Evolutionary conservation across 1,140 invertebrate species (phyloP), one percentile per base, ranked within the genome.

Genomic region (Dufourea novaeangliae): DNA sequence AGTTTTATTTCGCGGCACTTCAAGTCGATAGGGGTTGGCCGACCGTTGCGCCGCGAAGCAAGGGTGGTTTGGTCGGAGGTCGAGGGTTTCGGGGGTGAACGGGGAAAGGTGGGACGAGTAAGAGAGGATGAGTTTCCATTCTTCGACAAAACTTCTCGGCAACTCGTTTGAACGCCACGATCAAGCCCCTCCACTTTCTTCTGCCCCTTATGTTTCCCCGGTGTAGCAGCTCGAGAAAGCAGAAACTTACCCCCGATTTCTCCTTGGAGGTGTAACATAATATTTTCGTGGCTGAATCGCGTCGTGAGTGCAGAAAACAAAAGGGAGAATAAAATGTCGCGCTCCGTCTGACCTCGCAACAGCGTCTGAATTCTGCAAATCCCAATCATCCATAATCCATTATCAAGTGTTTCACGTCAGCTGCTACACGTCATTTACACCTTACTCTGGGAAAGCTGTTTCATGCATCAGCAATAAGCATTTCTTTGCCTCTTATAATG

Each of bases 81-180:
- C 20, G 22, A 1, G 17, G 41, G 14, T 2, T n/a, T 54, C 27
- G 39, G 54, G 44, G 66, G 6, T 4, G 37, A 46, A 46, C 17
- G 59, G 69, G 41, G 56, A 72, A 67, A 46, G 56, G 25, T 46
- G 72, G 37, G 63, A 39, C 57, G 39, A 57, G 29, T 54, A 63
- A 62, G 62, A 57, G 50, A 64, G 67, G 44, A 74, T 66, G 74
- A 85, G 85, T 85, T 85, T 80, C 82, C 74, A 83, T 87, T 87
- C 86, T 84, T 83, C 83, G 82, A 34, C 61, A 61, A 85, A 84
- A 75, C 68, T 84, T 87, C 80, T 69, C 75, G 78, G 69, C 80
- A 87, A 87, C 85, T 87, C 86, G 86, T 85, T 86, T 79, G 82
- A 85, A 80, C 82, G 59, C 74, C 82, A 87, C 72, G 67, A 73